A percentile compares a stretch with the other conserved stretches of the same genome.
phyloP scores from a whole-genome alignment of 2,888 invertebrate genomes.

The Folsomia candida region DNA sequence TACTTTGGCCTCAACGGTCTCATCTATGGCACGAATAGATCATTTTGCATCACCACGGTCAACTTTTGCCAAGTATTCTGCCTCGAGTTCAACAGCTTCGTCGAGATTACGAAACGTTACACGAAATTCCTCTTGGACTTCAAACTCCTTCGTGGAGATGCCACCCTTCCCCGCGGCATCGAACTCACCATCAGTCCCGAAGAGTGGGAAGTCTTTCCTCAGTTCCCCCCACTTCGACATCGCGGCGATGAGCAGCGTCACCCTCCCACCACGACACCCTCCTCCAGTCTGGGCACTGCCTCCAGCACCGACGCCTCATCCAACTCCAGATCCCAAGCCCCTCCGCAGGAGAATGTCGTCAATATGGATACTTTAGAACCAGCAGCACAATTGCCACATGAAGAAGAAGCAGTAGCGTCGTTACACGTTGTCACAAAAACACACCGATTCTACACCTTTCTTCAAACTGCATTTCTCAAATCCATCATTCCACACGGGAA shows the following conservation, averaged over 20 bases:
- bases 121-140: slow-evolving; percentile 33
- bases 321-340: not conserved
- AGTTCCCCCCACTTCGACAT: too few relatives aligned
- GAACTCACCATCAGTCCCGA: not conserved
- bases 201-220: not conserved
- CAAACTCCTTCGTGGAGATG: slow-evolving; percentile 17
- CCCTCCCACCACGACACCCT: not conserved
- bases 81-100: slow-evolving; percentile 36
- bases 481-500: slow-evolving; percentile 30
- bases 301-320: not conserved
- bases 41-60: slow-evolving; percentile 35
- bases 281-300: not conserved
- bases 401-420: not conserved
- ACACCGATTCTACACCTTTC: not conserved
- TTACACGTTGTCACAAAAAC: not conserved
- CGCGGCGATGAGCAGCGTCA: not conserved
- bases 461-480: not conserved
- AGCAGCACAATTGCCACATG: not conserved
- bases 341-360: not conserved
- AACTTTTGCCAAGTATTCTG: slow-evolving; percentile 46
- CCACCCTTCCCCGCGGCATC: not conserved
- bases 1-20: slow-evolving; percentile 48
- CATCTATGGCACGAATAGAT: slow-evolving; percentile 33
- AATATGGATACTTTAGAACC: not conserved
- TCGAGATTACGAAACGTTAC: slow-evolving; percentile 28